A percentile compares a stretch with the other conserved stretches of the same genome.
phyloP scores from a whole-genome alignment of 2,888 invertebrate genomes.

The Drosophila testacea region DNA sequence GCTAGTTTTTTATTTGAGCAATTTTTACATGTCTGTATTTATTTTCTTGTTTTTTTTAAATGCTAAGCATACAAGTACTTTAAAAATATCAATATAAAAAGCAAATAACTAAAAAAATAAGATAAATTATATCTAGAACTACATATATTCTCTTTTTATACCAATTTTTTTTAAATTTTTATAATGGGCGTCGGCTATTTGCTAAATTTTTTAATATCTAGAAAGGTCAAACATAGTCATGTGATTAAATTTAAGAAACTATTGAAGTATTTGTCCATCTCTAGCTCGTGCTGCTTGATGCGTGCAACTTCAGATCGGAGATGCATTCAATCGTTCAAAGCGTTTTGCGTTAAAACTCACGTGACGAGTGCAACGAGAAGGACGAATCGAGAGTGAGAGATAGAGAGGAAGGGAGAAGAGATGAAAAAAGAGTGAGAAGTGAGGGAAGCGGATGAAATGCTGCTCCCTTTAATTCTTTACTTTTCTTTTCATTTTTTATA shows the following conservation, averaged over 20 bases:
- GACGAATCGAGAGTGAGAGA: slow-evolving; percentile 10
- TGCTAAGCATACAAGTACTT: no score
- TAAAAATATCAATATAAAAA: no score
- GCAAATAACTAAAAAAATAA: no score
- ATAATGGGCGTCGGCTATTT: no score
- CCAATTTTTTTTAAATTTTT: no score
- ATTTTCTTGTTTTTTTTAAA: no score
- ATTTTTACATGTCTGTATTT: no score
- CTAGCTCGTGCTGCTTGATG: slow-evolving; percentile 6
- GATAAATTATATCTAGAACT: no score
- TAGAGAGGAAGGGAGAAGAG: slow-evolving; percentile 6
- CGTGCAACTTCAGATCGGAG: slow-evolving; percentile 30
- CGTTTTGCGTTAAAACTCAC: slow-evolving; percentile 78
- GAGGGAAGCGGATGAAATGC: slow-evolving; percentile 23
- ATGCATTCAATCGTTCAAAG: slow-evolving; percentile 79
- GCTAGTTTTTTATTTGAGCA: no score
- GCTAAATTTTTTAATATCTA: no score
- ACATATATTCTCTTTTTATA: no score
- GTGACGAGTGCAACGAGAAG: slow-evolving; percentile 74
- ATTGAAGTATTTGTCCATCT: slow-evolving; percentile 1
- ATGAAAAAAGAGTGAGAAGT: neutral
- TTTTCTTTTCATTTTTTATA: slow-evolving; percentile 15
- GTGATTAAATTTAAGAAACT: neutral
- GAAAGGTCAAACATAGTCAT: no score
- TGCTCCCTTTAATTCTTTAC: slow-evolving; percentile 30